phyloP scores from a whole-genome alignment of 2,113 vertebrate genomes.

The Asarcornis scutulata region DNA sequence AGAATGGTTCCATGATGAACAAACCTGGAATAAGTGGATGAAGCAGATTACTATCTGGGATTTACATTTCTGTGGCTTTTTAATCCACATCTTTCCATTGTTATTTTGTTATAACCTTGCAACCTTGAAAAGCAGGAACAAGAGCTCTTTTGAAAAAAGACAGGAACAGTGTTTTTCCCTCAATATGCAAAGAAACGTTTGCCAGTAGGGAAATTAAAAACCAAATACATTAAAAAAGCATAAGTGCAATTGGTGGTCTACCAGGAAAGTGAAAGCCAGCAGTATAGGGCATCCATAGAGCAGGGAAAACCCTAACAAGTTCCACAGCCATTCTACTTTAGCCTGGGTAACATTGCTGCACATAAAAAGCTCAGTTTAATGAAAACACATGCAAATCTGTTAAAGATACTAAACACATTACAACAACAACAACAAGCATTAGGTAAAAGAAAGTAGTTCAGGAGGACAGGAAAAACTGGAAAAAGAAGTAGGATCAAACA shows the following conservation, averaged over 20 bases:
- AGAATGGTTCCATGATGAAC: conserved; percentile 93
- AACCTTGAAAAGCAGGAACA: background rate
- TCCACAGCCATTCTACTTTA: background rate
- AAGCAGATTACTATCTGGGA: background rate
- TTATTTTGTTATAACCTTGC: background rate
- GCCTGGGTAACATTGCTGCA: background rate
- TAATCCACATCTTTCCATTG: background rate
- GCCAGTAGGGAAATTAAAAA: background rate
- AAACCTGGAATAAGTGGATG: conserved; percentile 77
- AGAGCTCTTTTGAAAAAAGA: background rate
- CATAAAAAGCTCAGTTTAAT: background rate
- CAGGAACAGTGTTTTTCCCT: background rate
- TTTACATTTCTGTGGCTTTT: background rate
- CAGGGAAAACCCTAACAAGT: background rate
- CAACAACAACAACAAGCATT: background rate
- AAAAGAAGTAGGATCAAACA: background rate
- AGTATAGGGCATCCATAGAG: fast-evolving
- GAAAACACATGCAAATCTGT: background rate
- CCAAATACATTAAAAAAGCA: background rate
- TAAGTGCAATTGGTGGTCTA: background rate
- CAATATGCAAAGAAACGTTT: background rate
- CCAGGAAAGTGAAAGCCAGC: background rate
- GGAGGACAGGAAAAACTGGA: background rate
- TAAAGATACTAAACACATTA: background rate
- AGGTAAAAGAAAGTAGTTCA: background rate